A percentile compares a stretch with the other conserved stretches of the same genome.
These are phyloP conservation scores for Sarcophaga rosellei DNA, from an alignment of 2,888 invertebrate species.

Conservation along the genomic window DNA sequence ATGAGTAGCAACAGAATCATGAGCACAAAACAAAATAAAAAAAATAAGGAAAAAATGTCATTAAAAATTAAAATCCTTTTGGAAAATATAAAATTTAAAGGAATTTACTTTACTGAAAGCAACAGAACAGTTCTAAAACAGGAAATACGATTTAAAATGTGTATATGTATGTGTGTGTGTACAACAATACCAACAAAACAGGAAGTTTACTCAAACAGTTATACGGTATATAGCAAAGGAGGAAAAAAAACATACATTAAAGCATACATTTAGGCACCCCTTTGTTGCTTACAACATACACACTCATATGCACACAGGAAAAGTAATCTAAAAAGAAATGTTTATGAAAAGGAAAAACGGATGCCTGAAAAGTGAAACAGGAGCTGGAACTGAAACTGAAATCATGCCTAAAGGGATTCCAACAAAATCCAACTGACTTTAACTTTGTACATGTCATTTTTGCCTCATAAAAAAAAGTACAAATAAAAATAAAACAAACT, in stretches of 20 bases:
- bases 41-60: constrained; percentile 32
- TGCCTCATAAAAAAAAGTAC: neutral
- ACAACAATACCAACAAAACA: constrained; percentile 7
- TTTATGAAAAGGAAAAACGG: neutral
- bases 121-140: constrained; percentile 15
- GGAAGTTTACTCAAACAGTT: constrained; percentile 37
- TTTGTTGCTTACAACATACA: neutral
- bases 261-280: constrained; percentile 50
- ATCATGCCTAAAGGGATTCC: constrained; percentile 32
- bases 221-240: neutral
- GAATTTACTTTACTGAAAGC: neutral
- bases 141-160: constrained; percentile 43
- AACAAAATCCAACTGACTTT: constrained; percentile 32
- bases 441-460: constrained; percentile 32
- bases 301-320: neutral
- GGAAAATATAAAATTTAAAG: constrained; percentile 9
- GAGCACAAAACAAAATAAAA: neutral
- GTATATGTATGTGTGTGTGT: neutral
- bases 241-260: constrained; percentile 17
- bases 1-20: neutral
- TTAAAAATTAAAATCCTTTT: constrained; percentile 48
- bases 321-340: neutral
- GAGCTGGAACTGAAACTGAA: neutral
- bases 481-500: neutral
- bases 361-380: constrained; percentile 11